phyloP scores from a whole-genome alignment of 2,888 invertebrate species.

The Eudasyphora cyanicolor region DNA sequence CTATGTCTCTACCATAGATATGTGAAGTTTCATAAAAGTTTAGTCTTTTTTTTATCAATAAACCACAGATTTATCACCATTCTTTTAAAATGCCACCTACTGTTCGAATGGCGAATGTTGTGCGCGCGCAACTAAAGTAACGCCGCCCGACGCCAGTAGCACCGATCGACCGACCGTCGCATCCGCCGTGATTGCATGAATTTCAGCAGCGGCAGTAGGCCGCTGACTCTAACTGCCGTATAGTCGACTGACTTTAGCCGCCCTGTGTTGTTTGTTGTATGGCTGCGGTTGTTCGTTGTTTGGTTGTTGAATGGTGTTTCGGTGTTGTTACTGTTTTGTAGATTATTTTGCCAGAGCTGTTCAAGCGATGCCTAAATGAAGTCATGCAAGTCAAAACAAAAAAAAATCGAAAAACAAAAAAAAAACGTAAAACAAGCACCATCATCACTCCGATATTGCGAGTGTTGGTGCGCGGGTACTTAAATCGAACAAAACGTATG shows the following conservation, averaged over 20 bases:
- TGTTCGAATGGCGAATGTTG: slow-evolving; percentile 2
- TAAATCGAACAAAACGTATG: slow-evolving; percentile 9
- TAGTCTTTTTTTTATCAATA: too few relatives aligned
- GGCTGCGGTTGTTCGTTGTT: slow-evolving; percentile 34
- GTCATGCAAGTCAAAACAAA: slow-evolving; percentile 50
- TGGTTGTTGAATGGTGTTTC: too few relatives aligned
- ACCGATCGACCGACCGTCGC: neutral
- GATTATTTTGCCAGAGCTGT: slow-evolving; percentile 40
- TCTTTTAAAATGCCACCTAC: too few relatives aligned
- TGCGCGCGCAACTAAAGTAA: neutral
- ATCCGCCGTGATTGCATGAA: slow-evolving; percentile 22
- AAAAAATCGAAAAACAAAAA: neutral
- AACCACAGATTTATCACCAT: too few relatives aligned
- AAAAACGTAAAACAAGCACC: neutral
- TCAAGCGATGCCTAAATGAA: slow-evolving; percentile 52
- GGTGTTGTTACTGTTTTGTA: slow-evolving; percentile 31
- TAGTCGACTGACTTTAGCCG: neutral
- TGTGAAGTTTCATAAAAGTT: too few relatives aligned
- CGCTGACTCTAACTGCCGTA: neutral
- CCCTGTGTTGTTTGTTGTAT: neutral
- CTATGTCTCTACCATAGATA: too few relatives aligned
- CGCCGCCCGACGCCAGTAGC: neutral
- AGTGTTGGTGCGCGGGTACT: neutral
- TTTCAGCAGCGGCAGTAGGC: slow-evolving; percentile 29
- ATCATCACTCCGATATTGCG: neutral